Conservation (phyloP, 2,888 invertebrate genomes). For the Shargacucullia verbasci region DNA sequence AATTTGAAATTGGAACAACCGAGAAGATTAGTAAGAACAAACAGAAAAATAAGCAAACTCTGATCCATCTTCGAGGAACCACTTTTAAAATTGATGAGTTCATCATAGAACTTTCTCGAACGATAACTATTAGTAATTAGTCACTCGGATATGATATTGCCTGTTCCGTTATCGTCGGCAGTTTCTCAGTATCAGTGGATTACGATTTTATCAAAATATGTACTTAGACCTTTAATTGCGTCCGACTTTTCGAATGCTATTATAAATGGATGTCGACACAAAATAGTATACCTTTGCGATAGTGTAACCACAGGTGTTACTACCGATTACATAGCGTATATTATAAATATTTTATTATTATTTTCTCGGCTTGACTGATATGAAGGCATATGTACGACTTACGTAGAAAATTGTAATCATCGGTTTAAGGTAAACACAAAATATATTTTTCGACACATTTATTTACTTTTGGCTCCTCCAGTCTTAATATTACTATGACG, state of each 20-base stretch:
- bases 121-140: slow-evolving; percentile 41
- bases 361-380: too few relatives aligned
- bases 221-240: slow-evolving; percentile 6
- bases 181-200: slow-evolving; percentile 33
- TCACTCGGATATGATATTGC: slow-evolving; percentile 23
- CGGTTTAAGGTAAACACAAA: too few relatives aligned
- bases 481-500: too few relatives aligned
- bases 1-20: slow-evolving; percentile 44
- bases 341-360: too few relatives aligned
- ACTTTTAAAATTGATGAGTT: slow-evolving; percentile 62
- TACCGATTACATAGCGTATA: too few relatives aligned
- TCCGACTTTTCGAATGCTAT: neutral
- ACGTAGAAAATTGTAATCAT: too few relatives aligned
- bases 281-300: too few relatives aligned
- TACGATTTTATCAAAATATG: slow-evolving; percentile 31
- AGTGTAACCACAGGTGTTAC: too few relatives aligned
- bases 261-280: too few relatives aligned
- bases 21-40: slow-evolving; percentile 60
- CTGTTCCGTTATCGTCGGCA: slow-evolving; percentile 21
- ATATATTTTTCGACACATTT: too few relatives aligned
- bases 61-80: slow-evolving; percentile 65
- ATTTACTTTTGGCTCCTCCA: too few relatives aligned
- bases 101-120: slow-evolving; percentile 75
- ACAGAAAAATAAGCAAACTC: slow-evolving; percentile 61
- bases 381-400: too few relatives aligned